These are phyloP conservation scores for Nebria salina DNA, from an alignment of 2,888 invertebrate genomes.

Conservation along the genomic window DNA sequence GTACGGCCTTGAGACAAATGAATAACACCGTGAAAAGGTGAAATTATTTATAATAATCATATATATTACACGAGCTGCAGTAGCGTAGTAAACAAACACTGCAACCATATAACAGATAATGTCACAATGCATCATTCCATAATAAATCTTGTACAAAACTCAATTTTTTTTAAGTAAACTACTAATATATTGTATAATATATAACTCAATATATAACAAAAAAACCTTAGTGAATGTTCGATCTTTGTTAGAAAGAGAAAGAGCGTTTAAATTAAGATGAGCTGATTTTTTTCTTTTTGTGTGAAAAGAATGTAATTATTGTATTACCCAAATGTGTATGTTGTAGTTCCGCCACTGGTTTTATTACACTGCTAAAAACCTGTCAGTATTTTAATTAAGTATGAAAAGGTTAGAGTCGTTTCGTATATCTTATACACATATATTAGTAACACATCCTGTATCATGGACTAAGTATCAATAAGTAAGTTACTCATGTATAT, in stretches of 20 bases:
- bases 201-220: no score
- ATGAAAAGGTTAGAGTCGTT: constrained; percentile 1
- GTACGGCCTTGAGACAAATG: constrained; percentile 34
- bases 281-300: no score
- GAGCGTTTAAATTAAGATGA: no score
- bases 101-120: background rate
- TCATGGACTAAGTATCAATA: background rate
- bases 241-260: no score
- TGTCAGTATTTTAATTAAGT: background rate
- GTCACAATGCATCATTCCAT: background rate
- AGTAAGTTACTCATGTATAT: background rate
- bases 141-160: background rate
- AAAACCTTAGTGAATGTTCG: no score
- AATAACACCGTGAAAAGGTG: constrained; percentile 40
- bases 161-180: no score
- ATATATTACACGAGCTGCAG: background rate
- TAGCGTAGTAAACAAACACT: background rate
- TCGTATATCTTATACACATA: background rate
- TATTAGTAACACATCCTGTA: background rate
- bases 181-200: no score
- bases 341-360: background rate
- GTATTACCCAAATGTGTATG: no score
- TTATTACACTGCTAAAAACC: background rate
- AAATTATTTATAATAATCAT: constrained; percentile 35
- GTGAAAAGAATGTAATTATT: no score